Evolutionary conservation across 2,113 vertebrate genomes (phyloP), one percentile per base, ranked within the genome.

Genomic region (Stegastes partitus): DNA sequence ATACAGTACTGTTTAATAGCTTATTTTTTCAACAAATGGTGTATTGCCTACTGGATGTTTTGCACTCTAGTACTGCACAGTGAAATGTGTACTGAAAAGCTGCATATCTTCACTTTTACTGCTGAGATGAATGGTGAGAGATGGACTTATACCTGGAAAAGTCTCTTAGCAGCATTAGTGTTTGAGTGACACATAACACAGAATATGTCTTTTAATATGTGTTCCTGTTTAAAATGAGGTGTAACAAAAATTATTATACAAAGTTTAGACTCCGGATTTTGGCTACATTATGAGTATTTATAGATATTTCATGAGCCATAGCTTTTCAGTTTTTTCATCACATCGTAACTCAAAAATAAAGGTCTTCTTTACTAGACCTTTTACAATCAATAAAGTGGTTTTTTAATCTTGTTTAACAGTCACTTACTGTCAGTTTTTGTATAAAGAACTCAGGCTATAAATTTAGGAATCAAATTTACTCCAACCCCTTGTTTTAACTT

Each of bases 341-440:
- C 76, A 82, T 91, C 74, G 54, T 90, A 92, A 89, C 84, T 91
- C 87, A 87, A 87, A 92, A 87, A 86, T 89, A 89, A 91, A 88
- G 75, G 58, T 87, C 74, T 83, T 84, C 87, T 91, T 93, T 90
- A 90, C 76, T 88, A 83, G 79, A 87, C 45, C 63, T 83, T 91
- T 88, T 87, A 93, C 81, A 86, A 82, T 90, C 85, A 91, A 86
- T 90, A 90, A 89, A 90, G 67, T 59, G 65, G 80, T 85, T 77
- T 77, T 90, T 84, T 75, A 75, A 90, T 90, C 86, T 71, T 82
- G 71, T 89, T 89, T 88, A 89, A 93, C 61, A 83, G 80, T 84
- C 80, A 90, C 86, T 90, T 87, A 83, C 87, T 84, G 87, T 90
- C 84, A 88, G 77, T 85, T 88, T 91, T 90, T 83, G 74, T 83